Base-by-base conservation (phyloP, 2,797 vertebrate species). In the Arrhamphus sclerolepis region DNA sequence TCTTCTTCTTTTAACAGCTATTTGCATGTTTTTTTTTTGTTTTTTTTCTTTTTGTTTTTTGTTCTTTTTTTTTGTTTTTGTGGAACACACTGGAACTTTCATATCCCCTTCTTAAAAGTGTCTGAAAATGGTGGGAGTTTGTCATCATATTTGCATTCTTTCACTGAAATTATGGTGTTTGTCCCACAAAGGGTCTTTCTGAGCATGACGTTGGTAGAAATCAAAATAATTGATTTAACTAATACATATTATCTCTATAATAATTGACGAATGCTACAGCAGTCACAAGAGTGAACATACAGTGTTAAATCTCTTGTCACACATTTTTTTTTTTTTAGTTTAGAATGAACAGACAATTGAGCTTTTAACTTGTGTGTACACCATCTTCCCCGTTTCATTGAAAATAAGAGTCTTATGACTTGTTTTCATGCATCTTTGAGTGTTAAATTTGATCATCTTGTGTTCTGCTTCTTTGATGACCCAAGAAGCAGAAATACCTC, bases 281-380 rank as follows among this genome's bases (percentile, higher is more conserved):
- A 82, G 84, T 81, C 64, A 61, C 74, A 80, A 62, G 69, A 88
- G 72, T 59, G 56, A 84, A 79, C 22, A 29, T 70, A 38, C 34
- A 14, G 4, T 38, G 86, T 91, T 70, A 90, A 91, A 90, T 79
- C 70, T 66, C 62, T 83, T 80, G 71, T 81, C 81, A 71, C 75
- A 82, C 66, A 61, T 63, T 71, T 62, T 56, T 29, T 50, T 47
- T 61, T 76, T 75, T 78, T 56, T 59, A 63, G 49, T 18, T 62
- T 72, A 66, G 61, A 74, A 78, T 81, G 74, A 80, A 76, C 53
- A 58, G 60, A 63, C 26, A 38, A 50, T 81, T 75, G 57, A 20
- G 41, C 72, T 72, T 72, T 74, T 87, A 56, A 17, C 72, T 76
- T 72, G 1, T 1, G 47, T 21, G 3, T 19, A 13, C 48, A 26